These are phyloP conservation scores for Caenorhabditis macrosperma DNA, from an alignment of 2,888 invertebrate genomes.

Conservation along the genomic window DNA sequence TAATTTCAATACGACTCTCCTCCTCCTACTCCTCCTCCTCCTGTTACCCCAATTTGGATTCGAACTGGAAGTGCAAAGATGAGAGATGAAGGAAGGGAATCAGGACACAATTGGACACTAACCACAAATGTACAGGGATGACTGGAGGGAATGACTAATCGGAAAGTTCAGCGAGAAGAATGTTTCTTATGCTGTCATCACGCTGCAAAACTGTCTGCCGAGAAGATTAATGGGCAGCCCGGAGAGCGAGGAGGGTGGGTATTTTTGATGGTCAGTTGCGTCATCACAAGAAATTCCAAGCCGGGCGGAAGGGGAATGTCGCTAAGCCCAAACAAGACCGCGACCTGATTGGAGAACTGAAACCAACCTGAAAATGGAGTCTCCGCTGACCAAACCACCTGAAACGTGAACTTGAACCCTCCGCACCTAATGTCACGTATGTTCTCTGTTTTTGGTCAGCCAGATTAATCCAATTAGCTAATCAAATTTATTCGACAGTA, in stretches of 20 bases:
- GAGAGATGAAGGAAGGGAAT: not conserved
- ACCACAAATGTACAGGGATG: conserved; percentile 34
- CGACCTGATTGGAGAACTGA: too few species aligned
- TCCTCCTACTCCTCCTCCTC: not conserved
- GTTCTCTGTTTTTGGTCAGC: conserved; percentile 5
- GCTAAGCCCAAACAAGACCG: not conserved
- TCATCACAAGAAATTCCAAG: conserved; percentile 25
- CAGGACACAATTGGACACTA: not conserved
- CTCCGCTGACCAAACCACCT: conserved; percentile 21
- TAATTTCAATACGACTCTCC: too few species aligned
- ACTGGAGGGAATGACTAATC: conserved; percentile 18
- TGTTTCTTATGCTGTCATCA: conserved; percentile 4
- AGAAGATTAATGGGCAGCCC: too few species aligned
- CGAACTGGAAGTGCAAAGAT: not conserved
- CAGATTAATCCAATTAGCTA: not conserved
- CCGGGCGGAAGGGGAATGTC: not conserved
- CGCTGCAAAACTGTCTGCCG: not conserved
- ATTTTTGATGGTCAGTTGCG: conserved; percentile 10
- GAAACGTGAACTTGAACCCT: conserved; percentile 20
- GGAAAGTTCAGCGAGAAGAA: not conserved
- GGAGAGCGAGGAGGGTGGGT: not conserved
- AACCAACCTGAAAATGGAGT: not conserved
- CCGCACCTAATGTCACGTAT: not conserved
- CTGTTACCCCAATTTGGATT: not conserved
- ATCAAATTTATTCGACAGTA: too few species aligned